These are phyloP conservation scores for Parapsyche elsis DNA, from an alignment of 1,140 invertebrate species.

Conservation along the genomic window DNA sequence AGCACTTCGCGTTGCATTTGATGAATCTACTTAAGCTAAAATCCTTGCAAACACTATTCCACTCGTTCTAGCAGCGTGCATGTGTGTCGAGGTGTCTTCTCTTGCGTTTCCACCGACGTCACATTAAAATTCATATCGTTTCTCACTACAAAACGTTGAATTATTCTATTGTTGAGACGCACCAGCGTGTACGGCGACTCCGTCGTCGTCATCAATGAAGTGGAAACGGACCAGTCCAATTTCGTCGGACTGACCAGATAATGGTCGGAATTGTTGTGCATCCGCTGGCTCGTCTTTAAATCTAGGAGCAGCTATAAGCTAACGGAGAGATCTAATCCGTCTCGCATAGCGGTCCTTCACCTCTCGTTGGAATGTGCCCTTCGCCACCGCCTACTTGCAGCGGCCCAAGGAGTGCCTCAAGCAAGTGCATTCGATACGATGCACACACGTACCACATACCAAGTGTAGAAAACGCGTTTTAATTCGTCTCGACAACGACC, in stretches of 20 bases:
- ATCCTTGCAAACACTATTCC: too few species aligned
- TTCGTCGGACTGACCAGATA: background rate
- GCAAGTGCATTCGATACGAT: constrained; percentile 30
- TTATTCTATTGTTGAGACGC: too few species aligned
- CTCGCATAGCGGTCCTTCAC: constrained; percentile 32
- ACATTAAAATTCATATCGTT: too few species aligned
- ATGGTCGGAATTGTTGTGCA: constrained; percentile 4
- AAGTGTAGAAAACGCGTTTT: background rate
- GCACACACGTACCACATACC: background rate
- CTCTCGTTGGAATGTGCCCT: constrained; percentile 38
- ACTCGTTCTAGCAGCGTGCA: too few species aligned
- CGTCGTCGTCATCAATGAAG: background rate
- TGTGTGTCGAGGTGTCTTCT: too few species aligned
- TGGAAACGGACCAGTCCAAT: background rate
- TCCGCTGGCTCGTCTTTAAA: background rate
- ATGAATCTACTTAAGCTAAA: too few species aligned
- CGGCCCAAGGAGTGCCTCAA: constrained; percentile 13
- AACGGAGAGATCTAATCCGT: background rate
- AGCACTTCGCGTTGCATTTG: too few species aligned
- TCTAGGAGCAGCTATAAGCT: background rate
- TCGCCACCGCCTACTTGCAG: constrained; percentile 1
- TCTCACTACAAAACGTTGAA: too few species aligned
- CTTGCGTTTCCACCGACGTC: too few species aligned
- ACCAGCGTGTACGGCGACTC: background rate
- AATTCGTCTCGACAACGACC: background rate